Percentiles rank a stretch among this genome's conserved stretches.
Conservation (phyloP, 2,113 vertebrate genomes). For the Thamnophis sirtalis region DNA sequence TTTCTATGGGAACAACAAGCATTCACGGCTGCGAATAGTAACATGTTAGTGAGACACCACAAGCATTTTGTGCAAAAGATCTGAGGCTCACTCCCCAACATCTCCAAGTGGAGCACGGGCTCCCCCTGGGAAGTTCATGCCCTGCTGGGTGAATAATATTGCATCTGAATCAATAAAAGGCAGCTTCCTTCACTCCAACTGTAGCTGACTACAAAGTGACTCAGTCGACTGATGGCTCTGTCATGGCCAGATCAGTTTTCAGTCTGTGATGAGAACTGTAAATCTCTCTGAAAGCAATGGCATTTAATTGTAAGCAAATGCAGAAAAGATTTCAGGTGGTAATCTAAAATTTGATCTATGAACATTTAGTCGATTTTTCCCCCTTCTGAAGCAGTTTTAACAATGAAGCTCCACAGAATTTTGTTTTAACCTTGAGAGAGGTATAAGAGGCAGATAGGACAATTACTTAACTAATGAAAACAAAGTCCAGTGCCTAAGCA, state of each 20-base stretch:
- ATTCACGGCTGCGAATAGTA: not conserved
- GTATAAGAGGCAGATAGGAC: not conserved
- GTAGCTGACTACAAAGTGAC: not conserved
- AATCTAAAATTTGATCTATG: not conserved
- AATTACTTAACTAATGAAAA: not conserved
- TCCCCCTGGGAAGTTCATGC: not conserved
- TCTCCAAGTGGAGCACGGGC: not conserved
- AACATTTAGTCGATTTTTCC: not conserved
- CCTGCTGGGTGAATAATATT: not conserved
- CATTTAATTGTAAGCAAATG: conserved; percentile 28
- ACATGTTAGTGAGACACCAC: no score
- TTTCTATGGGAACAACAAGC: not conserved
- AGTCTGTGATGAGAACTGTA: conserved; percentile 19
- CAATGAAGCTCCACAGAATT: not conserved
- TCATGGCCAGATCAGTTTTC: conserved; percentile 12
- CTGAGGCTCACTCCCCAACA: not conserved
- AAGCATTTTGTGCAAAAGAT: not conserved
- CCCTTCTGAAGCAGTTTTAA: not conserved
- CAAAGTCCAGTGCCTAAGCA: not conserved
- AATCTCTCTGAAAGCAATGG: conserved; percentile 15
- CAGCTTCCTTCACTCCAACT: not conserved
- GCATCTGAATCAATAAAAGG: not conserved
- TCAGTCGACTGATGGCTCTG: not conserved
- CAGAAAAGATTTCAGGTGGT: not conserved
- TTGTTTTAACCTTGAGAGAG: not conserved